Evolutionary conservation across 2,113 vertebrate species (phyloP).

Genomic region (Zapus hudsonius): DNA sequence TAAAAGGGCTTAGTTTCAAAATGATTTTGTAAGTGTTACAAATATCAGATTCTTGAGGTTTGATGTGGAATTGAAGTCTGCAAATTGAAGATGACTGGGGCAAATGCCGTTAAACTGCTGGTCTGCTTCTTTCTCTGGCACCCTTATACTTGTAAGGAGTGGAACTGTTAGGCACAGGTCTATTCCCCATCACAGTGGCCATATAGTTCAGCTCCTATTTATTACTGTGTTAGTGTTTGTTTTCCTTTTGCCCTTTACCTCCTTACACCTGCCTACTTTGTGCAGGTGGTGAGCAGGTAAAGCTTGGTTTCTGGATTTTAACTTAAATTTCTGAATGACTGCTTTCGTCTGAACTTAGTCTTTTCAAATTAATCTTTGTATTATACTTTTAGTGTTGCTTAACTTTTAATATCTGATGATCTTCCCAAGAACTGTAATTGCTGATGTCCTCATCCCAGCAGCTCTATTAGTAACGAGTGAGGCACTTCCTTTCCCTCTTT

Average conservation of each 20-base stretch:
- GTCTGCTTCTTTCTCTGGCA: not conserved
- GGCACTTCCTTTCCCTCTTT: not conserved
- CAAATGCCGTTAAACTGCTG: conserved; percentile 37
- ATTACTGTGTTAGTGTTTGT: not conserved
- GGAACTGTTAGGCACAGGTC: conserved; percentile 52
- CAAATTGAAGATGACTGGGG: conserved; percentile 37
- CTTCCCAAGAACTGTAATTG: conserved; percentile 38
- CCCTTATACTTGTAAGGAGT: conserved; percentile 24
- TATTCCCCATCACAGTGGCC: conserved; percentile 15
- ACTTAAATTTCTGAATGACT: conserved; percentile 68
- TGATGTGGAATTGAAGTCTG: conserved; percentile 56
- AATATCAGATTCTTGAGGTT: conserved; percentile 44
- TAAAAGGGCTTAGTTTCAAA: conserved; percentile 77
- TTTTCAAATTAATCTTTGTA: conserved; percentile 9
- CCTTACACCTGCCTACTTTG: conserved; percentile 52
- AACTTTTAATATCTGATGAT: conserved; percentile 13
- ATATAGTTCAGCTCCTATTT: conserved; percentile 50
- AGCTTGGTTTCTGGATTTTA: conserved; percentile 35
- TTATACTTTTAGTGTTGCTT: conserved; percentile 21
- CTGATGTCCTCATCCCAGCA: conserved; percentile 64
- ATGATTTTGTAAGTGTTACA: conserved; percentile 52
- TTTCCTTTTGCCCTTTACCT: conserved; percentile 49
- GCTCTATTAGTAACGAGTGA: conserved; percentile 50
- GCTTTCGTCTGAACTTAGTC: conserved; percentile 70
- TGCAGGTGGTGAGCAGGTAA: conserved; percentile 57